Evolutionary conservation across 2,888 invertebrate genomes (phyloP), one percentile per base, ranked within the genome.

Genomic region (Meiosimyza decipiens): DNA sequence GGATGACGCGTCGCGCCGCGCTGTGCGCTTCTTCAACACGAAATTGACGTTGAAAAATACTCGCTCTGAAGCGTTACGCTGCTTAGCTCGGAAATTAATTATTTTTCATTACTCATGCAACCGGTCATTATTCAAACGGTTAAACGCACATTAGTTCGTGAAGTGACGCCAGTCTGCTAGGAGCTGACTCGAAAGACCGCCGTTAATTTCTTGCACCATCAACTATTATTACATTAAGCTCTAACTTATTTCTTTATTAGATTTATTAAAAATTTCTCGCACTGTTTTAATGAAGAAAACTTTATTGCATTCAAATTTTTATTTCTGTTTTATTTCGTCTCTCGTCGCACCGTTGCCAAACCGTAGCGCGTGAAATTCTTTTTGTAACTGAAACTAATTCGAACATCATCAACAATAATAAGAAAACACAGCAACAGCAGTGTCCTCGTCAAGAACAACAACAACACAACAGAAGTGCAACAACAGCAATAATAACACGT

Each of bases 371-470:
- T 77, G 79, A 80, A 80, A 80, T 79, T 79, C 81, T 80, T 82
- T 81, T 84, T 82, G 81, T 80, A 79, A 84, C 84, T 84, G 79
- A 83, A 82, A 74, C 76, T 54, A 77, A 76, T 75, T 75, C 77
- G 75, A 75, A 75, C 74, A 76, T 72, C 73, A 73, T 71, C 73
- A 71, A 73, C 71, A 75, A 74, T 78, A 77, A 76, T 74, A 78
- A 78, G 73, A 71, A 68, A 18, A 47, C 62, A 73, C 73, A 68
- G 60, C 67, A 71, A 62, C 52, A 62, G 71, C 66, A 60, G 22
- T 51, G 64, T 72, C 60, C 65, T 64, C 65, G 65, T 64, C 40
- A 65, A 50, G 33, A n/a, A 67, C 67, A 55, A 67, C 65, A 70
- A 65, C 52, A 65, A 55, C 65, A 22, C 22, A 71, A 70, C 67